Conservation (phyloP, 2,797 vertebrate species). For the Leucoraja ocellata region DNA sequence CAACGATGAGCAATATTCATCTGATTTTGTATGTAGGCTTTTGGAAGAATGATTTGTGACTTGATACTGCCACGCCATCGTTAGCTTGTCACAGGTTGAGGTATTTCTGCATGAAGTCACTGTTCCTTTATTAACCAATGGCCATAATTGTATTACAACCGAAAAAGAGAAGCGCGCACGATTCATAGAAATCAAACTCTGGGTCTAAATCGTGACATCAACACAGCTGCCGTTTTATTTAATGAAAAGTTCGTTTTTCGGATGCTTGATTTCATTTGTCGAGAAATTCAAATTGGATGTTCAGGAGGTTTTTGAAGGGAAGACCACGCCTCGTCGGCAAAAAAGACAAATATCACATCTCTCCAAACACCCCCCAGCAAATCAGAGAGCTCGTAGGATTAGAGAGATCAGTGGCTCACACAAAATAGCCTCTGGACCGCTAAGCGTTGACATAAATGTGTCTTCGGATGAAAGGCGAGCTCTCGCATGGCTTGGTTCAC, state of each 20-base stretch:
- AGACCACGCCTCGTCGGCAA: constrained; percentile 31
- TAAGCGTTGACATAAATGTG: constrained; percentile 19
- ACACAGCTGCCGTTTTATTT: not conserved
- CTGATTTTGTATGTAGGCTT: too few species aligned
- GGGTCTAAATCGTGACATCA: not conserved
- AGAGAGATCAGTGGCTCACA: not conserved
- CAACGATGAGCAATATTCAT: too few species aligned
- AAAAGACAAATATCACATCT: not conserved
- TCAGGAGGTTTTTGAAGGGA: not conserved
- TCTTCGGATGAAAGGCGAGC: not conserved
- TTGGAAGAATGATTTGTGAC: not conserved
- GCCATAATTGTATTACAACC: not conserved
- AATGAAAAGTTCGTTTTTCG: not conserved
- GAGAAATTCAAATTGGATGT: not conserved
- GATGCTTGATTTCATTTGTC: not conserved
- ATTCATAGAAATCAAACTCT: not conserved
- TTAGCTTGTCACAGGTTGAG: not conserved
- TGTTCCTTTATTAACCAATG: not conserved
- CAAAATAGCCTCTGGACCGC: not conserved
- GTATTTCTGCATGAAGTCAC: too few species aligned
- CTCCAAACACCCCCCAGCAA: constrained; percentile 28
- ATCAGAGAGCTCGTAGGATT: not conserved
- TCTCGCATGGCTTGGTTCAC: not conserved
- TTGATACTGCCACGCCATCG: not conserved
- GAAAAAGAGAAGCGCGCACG: not conserved